Percentiles rank a stretch among this genome's conserved stretches.
phyloP scores from a whole-genome alignment of 2,113 vertebrate species.

The Centropristis striata region DNA sequence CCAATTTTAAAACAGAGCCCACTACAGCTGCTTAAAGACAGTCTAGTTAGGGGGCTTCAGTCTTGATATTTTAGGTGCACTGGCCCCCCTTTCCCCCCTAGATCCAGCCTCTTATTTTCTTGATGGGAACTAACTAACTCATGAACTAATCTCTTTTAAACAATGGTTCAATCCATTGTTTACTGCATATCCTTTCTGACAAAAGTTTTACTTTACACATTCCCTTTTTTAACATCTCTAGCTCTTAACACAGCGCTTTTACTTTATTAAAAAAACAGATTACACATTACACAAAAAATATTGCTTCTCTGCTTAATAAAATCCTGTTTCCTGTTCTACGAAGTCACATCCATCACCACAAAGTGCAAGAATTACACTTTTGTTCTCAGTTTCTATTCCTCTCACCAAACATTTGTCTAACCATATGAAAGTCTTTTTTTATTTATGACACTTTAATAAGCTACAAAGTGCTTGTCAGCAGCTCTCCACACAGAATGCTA shows the following conservation, averaged over 20 bases:
- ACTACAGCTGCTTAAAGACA: too few species aligned
- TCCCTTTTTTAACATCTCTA: neutral
- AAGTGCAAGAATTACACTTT: neutral
- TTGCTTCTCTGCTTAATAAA: neutral
- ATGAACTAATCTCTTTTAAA: too few species aligned
- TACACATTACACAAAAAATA: too few species aligned
- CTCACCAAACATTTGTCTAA: neutral
- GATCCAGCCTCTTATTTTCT: too few species aligned
- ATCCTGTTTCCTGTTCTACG: neutral
- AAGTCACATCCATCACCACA: neutral
- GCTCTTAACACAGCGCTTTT: neutral
- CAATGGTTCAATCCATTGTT: too few species aligned
- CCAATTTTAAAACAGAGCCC: too few species aligned
- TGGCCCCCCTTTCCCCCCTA: too few species aligned
- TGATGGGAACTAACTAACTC: too few species aligned
- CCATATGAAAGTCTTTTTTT: neutral
- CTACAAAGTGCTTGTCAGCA: conserved; percentile 1
- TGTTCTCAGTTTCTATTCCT: neutral
- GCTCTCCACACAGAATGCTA: conserved; percentile 2
- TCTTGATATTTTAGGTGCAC: too few species aligned
- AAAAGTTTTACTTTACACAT: neutral
- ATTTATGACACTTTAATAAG: neutral
- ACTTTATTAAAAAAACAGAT: neutral
- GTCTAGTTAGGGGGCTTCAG: too few species aligned
- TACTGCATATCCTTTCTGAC: too few species aligned